phyloP scores from a whole-genome alignment of 2,113 vertebrate genomes.

The Dipodomys ordii region DNA sequence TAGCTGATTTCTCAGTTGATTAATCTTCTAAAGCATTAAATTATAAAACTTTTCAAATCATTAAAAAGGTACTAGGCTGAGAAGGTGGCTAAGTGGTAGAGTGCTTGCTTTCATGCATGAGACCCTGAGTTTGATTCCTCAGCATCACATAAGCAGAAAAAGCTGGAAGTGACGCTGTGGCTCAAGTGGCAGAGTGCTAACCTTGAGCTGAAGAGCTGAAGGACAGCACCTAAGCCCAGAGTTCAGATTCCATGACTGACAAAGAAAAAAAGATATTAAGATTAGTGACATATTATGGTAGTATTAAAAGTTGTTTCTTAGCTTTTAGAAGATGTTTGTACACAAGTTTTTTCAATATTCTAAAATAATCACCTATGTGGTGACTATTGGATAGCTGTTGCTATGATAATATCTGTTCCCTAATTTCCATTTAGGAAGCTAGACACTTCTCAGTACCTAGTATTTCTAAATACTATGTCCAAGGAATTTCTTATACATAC shows the following conservation, averaged over 20 bases:
- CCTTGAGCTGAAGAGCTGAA: too few relatives aligned
- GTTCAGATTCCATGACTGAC: too few relatives aligned
- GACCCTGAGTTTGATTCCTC: too few relatives aligned
- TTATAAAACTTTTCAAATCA: slow-evolving; percentile 63
- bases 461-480: background rate
- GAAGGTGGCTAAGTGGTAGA: too few relatives aligned
- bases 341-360: too few relatives aligned
- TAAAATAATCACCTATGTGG: slow-evolving; percentile 13
- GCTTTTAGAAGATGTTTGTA: slow-evolving; percentile 19
- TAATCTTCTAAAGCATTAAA: slow-evolving; percentile 63
- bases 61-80: background rate
- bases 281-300: background rate
- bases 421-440: too few relatives aligned
- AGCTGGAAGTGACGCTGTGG: too few relatives aligned
- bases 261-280: background rate
- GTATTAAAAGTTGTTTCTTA: background rate
- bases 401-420: background rate
- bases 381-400: slow-evolving; percentile 21
- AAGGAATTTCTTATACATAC: background rate
- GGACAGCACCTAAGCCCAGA: too few relatives aligned
- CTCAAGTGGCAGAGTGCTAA: too few relatives aligned
- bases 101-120: too few relatives aligned
- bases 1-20: slow-evolving; percentile 39
- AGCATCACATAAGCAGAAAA: too few relatives aligned
- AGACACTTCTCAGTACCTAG: background rate